Evolutionary conservation across 2,797 vertebrate genomes (phyloP).

Genomic region (Acrossocheilus wenchowensis): DNA sequence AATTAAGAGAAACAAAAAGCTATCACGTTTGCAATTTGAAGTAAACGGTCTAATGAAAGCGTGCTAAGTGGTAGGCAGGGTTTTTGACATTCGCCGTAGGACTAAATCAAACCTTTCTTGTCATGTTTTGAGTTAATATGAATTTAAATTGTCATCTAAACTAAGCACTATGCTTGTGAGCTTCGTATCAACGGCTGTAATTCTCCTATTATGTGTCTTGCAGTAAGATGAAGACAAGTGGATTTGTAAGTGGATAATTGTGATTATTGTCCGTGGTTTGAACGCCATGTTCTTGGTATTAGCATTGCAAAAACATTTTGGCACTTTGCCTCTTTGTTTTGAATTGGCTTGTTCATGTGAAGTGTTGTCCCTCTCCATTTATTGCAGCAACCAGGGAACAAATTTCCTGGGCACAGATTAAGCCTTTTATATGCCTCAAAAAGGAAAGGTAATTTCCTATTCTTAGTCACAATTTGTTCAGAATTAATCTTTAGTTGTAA

Average conservation of each 20-base stretch:
- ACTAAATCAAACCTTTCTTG: constrained; percentile 43
- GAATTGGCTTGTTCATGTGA: constrained; percentile 46
- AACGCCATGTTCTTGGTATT: constrained; percentile 44
- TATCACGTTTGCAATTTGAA: constrained; percentile 31
- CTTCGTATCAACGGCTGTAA: constrained; percentile 48
- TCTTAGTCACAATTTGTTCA: constrained; percentile 22
- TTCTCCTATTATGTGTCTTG: constrained; percentile 46
- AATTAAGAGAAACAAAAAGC: constrained; percentile 44
- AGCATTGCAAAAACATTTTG: constrained; percentile 43
- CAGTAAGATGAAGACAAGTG: constrained; percentile 51
- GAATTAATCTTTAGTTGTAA: constrained; percentile 12
- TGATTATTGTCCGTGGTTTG: constrained; percentile 47
- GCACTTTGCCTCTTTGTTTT: constrained; percentile 50
- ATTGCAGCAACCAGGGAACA: constrained; percentile 34
- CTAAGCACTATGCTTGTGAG: constrained; percentile 17
- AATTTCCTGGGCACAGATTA: constrained; percentile 42
- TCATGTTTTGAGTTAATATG: constrained; percentile 47
- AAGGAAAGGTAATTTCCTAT: constrained; percentile 37
- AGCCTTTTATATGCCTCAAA: constrained; percentile 11
- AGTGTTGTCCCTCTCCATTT: constrained; percentile 47
- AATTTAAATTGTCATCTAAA: constrained; percentile 49
- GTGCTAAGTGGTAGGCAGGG: constrained; percentile 32
- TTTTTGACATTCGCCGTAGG: constrained; percentile 18
- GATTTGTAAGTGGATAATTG: constrained; percentile 61
- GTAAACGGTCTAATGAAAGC: constrained; percentile 31